Evolutionary conservation across 1,140 invertebrate genomes (phyloP).

Genomic region (Saccostrea glomerata): DNA sequence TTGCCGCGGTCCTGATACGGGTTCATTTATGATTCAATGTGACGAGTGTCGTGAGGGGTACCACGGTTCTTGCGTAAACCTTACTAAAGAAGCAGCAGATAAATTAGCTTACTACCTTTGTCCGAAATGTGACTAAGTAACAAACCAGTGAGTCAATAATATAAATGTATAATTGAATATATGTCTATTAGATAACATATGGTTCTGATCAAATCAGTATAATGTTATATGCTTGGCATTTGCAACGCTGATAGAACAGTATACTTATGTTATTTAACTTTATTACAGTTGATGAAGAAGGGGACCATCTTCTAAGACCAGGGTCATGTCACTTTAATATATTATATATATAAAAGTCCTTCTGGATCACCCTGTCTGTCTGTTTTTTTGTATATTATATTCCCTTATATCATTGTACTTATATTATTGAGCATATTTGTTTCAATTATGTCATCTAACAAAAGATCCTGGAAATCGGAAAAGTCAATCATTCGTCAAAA

Average conservation of each 20-base stretch:
- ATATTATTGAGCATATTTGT: not conserved
- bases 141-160: not conserved
- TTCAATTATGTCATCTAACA: not conserved
- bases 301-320: not conserved
- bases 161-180: not conserved
- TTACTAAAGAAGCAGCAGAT: slow-evolving; percentile 23
- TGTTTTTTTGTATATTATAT: too few species aligned
- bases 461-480: not conserved
- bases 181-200: too few species aligned
- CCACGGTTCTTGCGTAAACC: slow-evolving; percentile 12
- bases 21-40: slow-evolving; percentile 46
- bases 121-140: not conserved
- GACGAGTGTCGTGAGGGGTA: slow-evolving; percentile 39
- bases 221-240: not conserved
- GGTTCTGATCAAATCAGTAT: not conserved
- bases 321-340: not conserved
- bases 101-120: not conserved
- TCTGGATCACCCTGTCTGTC: too few species aligned
- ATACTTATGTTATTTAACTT: not conserved
- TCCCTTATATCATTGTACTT: too few species aligned
- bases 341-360: not conserved
- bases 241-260: not conserved
- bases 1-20: slow-evolving; percentile 32
- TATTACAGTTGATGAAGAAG: not conserved
- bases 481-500: not conserved